Percentiles rank a stretch among this genome's conserved stretches.
Evolutionary conservation across 2,113 vertebrate species (phyloP).

Genomic region (Callopanchax toddi): DNA sequence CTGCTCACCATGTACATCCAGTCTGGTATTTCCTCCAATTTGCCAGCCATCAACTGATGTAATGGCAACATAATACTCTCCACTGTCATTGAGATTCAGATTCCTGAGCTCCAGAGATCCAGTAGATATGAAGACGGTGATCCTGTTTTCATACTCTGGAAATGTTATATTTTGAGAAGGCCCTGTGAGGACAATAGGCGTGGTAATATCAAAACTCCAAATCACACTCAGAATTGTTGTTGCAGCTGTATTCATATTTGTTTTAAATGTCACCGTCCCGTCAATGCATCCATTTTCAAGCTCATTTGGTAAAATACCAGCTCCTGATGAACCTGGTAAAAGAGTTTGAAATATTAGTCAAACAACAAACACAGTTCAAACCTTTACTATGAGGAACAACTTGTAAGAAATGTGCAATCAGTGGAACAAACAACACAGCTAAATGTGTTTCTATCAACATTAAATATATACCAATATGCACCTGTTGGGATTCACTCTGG

Average conservation of each 20-base stretch:
- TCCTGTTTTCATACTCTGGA: constrained; percentile 18
- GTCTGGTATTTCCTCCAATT: accelerated
- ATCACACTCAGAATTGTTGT: accelerated
- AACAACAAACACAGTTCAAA: too few species aligned
- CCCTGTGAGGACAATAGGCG: not conserved
- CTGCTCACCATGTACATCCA: constrained; percentile 17
- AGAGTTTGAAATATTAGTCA: too few species aligned
- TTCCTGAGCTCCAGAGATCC: constrained; percentile 60
- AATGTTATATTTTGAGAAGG: accelerated
- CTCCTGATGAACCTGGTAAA: constrained; percentile 18
- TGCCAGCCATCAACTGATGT: accelerated
- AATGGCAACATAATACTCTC: not conserved
- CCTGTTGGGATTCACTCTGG: too few species aligned
- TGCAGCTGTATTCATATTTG: constrained; percentile 6
- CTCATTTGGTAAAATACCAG: constrained; percentile 32
- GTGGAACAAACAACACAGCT: too few species aligned
- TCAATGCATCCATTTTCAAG: constrained; percentile 7
- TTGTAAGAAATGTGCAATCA: too few species aligned
- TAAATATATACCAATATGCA: too few species aligned
- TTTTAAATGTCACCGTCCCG: constrained; percentile 24
- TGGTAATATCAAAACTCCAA: not conserved
- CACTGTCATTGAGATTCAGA: constrained; percentile 41
- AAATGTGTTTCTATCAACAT: too few species aligned
- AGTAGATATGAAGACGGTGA: constrained; percentile 10
- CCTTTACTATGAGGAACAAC: too few species aligned